Conservation (phyloP, 2,888 invertebrate genomes). For the Torymus auratus region DNA sequence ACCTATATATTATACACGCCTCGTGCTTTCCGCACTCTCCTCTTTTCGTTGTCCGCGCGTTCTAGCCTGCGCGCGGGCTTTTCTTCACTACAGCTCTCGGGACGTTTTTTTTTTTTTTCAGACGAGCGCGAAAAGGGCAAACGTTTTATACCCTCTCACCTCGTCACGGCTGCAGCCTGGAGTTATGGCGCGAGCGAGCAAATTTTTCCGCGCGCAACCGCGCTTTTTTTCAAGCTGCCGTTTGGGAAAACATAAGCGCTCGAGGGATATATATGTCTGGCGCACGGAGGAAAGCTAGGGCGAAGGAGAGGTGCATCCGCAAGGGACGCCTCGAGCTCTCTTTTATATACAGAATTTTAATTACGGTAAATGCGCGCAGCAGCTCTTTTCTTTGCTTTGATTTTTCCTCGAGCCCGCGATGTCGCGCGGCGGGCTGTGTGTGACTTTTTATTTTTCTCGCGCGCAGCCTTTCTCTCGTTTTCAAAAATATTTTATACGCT, state of each 20-base stretch:
- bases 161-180: not conserved
- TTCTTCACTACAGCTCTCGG: no score
- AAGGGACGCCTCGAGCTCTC: conserved; percentile 15
- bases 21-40: not conserved
- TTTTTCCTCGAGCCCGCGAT: not conserved
- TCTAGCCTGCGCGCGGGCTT: no score
- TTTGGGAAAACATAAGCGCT: conserved; percentile 25
- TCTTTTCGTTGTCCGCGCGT: not conserved
- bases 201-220: conserved; percentile 7
- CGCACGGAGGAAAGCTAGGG: not conserved
- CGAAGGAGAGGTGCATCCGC: conserved; percentile 7
- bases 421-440: not conserved
- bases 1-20: not conserved
- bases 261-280: not conserved
- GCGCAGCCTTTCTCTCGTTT: not conserved
- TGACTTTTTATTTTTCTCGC: not conserved
- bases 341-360: conserved; percentile 47
- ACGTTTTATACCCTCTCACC: not conserved
- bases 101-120: not conserved
- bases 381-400: conserved; percentile 12
- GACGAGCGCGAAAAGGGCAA: not conserved
- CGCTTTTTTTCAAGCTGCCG: conserved; percentile 22
- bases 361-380: conserved; percentile 40
- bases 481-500: not conserved
- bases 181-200: conserved; percentile 16